Percentiles rank a stretch among this genome's conserved stretches.
Evolutionary conservation across 1,140 invertebrate genomes (phyloP).

Genomic region (Neodiprion virginianus): DNA sequence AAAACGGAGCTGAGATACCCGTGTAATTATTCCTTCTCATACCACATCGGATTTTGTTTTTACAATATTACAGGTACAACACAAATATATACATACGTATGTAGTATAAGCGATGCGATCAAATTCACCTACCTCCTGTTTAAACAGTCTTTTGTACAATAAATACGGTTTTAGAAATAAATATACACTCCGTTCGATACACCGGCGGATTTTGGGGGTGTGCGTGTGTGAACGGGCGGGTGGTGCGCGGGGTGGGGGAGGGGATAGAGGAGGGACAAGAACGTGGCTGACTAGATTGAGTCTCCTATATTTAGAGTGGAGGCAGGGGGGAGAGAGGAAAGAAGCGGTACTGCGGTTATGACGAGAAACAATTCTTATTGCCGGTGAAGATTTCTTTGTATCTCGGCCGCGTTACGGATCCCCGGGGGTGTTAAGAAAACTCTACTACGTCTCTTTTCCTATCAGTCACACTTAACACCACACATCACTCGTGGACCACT

Average conservation of each 20-base stretch:
- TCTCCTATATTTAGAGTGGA: constrained; percentile 20
- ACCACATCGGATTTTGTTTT: background rate
- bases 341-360: background rate
- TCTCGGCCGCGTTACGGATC: constrained; percentile 13
- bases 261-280: too few species aligned
- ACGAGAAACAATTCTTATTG: background rate
- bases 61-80: background rate
- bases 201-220: too few species aligned
- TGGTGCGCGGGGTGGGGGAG: constrained; percentile 15
- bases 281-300: constrained; percentile 15
- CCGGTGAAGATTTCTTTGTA: background rate
- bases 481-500: constrained; percentile 60
- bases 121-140: constrained; percentile 43
- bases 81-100: background rate
- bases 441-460: constrained; percentile 38
- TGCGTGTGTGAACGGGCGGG: too few species aligned
- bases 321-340: constrained; percentile 10
- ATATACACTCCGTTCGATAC: constrained; percentile 30
- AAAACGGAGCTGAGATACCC: background rate
- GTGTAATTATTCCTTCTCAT: background rate
- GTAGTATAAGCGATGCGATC: background rate
- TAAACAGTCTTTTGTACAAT: constrained; percentile 55
- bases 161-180: constrained; percentile 47
- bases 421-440: constrained; percentile 34
- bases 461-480: constrained; percentile 47